Conservation (phyloP, 2,797 vertebrate genomes). For the Coregonus ussuriensis region DNA sequence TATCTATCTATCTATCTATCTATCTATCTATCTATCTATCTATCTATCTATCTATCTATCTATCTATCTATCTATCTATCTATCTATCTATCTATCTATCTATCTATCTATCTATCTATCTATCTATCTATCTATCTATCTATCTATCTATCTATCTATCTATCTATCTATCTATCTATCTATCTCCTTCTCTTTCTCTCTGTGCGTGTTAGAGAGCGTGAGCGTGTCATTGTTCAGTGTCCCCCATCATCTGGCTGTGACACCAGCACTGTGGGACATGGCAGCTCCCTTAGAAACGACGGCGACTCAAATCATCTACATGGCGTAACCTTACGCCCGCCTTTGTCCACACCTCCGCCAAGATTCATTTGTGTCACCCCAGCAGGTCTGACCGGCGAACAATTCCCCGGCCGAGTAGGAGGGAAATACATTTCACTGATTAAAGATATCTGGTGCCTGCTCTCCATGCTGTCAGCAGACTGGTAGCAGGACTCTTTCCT, state of each 20-base stretch:
- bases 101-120: too few species aligned
- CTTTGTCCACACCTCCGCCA: conserved; percentile 79
- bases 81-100: too few species aligned
- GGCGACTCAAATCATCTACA: conserved; percentile 78
- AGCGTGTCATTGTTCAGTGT: conserved; percentile 62
- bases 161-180: too few species aligned
- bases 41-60: neutral
- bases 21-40: too few species aligned
- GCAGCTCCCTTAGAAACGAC: conserved; percentile 80
- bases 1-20: neutral
- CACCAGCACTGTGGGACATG: conserved; percentile 75
- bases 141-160: too few species aligned
- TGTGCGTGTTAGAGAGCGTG: neutral
- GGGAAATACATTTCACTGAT: conserved; percentile 80
- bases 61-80: neutral
- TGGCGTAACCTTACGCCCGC: conserved; percentile 81
- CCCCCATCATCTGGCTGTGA: conserved; percentile 76
- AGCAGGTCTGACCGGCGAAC: conserved; percentile 77
- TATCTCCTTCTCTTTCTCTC: neutral
- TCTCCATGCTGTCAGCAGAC: conserved; percentile 74
- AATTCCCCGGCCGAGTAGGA: conserved; percentile 70
- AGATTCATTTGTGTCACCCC: conserved; percentile 79
- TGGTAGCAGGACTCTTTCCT: conserved; percentile 54
- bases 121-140: too few species aligned
- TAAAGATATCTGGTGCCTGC: conserved; percentile 80